Conservation (phyloP, 2,113 vertebrate genomes). For the Onychostoma macrolepis region DNA sequence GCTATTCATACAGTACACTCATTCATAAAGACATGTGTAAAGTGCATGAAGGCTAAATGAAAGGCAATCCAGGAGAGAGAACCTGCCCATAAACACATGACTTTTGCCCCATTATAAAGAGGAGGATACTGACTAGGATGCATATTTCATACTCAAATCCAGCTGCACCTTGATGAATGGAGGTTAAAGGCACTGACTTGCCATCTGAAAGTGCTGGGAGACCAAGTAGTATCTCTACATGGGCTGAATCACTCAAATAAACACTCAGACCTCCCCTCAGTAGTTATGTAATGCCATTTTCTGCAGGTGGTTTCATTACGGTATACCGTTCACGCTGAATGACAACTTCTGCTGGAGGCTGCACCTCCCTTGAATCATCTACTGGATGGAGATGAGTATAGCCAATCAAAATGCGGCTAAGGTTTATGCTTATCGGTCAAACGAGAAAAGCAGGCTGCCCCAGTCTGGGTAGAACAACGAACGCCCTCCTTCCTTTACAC, state of each 20-base stretch:
- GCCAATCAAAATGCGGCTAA: constrained; percentile 63
- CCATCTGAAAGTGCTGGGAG: neutral
- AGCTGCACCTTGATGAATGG: neutral
- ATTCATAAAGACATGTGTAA: neutral
- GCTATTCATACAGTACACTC: constrained; percentile 20
- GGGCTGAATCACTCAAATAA: neutral
- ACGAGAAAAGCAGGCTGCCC: constrained; percentile 74
- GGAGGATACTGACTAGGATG: constrained; percentile 27
- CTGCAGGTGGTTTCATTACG: neutral
- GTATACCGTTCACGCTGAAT: constrained; percentile 29
- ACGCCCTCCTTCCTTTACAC: constrained; percentile 22
- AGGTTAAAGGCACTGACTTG: neutral
- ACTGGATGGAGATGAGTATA: constrained; percentile 35
- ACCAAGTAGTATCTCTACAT: neutral
- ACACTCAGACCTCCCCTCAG: neutral
- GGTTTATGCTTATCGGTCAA: constrained; percentile 59
- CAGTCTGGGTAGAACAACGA: constrained; percentile 51
- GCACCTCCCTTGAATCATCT: constrained; percentile 66
- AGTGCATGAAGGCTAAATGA: neutral
- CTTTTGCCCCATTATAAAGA: neutral
- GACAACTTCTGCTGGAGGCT: constrained; percentile 20
- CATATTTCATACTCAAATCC: neutral
- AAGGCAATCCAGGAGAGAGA: neutral
- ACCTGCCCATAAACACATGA: neutral
- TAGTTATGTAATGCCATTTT: neutral